Conservation (phyloP, 2,888 invertebrate species). For the Autographa pulchrina region DNA sequence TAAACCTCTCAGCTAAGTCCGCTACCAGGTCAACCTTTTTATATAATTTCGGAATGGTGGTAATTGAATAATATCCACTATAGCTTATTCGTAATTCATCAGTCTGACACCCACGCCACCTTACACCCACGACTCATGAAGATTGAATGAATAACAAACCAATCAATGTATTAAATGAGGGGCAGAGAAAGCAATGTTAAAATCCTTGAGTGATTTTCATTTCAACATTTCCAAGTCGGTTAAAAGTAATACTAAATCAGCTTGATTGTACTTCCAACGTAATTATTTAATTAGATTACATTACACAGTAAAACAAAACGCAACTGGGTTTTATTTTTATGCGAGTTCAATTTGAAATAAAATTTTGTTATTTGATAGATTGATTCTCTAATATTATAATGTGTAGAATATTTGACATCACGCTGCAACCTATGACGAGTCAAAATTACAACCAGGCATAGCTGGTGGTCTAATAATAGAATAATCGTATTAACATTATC, state of each 20-base stretch:
- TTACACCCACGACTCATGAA: not conserved
- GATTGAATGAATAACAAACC: constrained; percentile 9
- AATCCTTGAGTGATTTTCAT: not conserved
- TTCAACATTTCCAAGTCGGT: not conserved
- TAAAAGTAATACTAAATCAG: not conserved
- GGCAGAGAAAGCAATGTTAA: not conserved
- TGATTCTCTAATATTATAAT: no score
- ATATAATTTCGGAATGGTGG: not conserved
- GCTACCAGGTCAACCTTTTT: not conserved
- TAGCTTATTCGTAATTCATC: constrained; percentile 7
- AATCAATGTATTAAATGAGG: not conserved
- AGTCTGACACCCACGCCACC: constrained; percentile 5
- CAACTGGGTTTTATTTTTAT: no score
- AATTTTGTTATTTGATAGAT: no score
- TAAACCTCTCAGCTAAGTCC: no score
- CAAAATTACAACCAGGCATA: no score
- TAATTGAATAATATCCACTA: constrained; percentile 3
- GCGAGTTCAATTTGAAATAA: no score
- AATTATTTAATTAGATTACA: not conserved
- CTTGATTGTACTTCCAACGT: not conserved
- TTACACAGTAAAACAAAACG: no score
- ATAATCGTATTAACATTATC: not conserved
- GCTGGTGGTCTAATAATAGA: not conserved
- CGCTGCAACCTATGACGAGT: no score
- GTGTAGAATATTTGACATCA: no score